A percentile compares a stretch with the other conserved stretches of the same genome.
Evolutionary conservation across 1,140 invertebrate genomes (phyloP).

Genomic region (Rhynchophorus ferrugineus): DNA sequence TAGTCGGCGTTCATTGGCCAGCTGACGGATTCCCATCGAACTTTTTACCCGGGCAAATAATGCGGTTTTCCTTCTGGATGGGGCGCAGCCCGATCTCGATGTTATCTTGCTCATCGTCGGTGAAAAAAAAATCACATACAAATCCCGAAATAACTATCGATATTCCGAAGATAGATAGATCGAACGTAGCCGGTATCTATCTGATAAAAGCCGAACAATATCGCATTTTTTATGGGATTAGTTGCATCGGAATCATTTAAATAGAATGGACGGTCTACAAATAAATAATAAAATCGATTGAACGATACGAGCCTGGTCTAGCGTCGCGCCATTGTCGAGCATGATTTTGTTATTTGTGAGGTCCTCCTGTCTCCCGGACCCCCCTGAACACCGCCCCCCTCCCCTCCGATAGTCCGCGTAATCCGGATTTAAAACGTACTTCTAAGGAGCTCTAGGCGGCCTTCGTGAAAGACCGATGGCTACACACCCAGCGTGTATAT

Average conservation of each 20-base stretch:
- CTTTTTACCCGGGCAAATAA: slow-evolving; percentile 21
- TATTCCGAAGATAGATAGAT: no score
- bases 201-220: neutral
- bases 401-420: no score
- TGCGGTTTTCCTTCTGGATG: slow-evolving; percentile 20
- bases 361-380: no score
- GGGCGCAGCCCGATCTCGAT: no score
- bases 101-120: no score
- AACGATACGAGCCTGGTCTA: neutral
- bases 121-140: neutral
- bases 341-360: neutral
- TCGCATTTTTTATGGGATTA: slow-evolving; percentile 1
- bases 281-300: slow-evolving; percentile 19
- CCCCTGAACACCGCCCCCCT: no score
- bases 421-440: neutral
- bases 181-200: neutral
- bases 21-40: slow-evolving; percentile 25
- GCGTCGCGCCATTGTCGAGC: neutral
- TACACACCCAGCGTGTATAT: no score
- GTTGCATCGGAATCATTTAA: slow-evolving; percentile 6
- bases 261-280: slow-evolving; percentile 9
- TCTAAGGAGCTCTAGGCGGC: neutral
- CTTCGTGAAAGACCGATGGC: no score
- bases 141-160: no score
- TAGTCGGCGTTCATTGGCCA: slow-evolving; percentile 22